Conservation (phyloP, 2,113 vertebrate species). For the Blennius ocellaris region DNA sequence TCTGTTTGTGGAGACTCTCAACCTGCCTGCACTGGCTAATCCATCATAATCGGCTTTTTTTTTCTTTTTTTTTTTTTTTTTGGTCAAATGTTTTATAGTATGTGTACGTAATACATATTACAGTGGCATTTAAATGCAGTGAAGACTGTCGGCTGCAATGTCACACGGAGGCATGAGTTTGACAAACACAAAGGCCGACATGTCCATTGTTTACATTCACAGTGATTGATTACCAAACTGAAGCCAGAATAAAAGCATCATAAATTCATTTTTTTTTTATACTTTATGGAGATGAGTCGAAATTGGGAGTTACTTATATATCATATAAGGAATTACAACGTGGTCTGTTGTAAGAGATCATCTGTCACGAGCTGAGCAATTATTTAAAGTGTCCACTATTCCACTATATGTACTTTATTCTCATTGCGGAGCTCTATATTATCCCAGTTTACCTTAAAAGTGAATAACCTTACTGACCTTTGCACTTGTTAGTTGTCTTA, state of each 20-base stretch:
- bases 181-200: slow-evolving; percentile 24
- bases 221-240: slow-evolving; percentile 21
- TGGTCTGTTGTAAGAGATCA: background rate
- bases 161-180: background rate
- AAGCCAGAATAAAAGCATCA: background rate
- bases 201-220: background rate
- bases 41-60: slow-evolving; percentile 42
- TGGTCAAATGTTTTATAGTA: slow-evolving; percentile 5
- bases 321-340: slow-evolving; percentile 12
- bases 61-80: slow-evolving; percentile 41
- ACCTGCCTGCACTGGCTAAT: slow-evolving; percentile 20
- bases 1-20: slow-evolving; percentile 20
- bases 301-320: no score
- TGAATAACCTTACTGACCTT: slow-evolving; percentile 86
- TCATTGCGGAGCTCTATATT: background rate
- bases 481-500: slow-evolving; percentile 99
- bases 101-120: background rate
- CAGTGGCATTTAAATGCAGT: slow-evolving; percentile 4
- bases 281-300: background rate
- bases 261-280: slow-evolving; percentile 37
- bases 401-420: background rate
- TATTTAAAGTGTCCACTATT: no score
- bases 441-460: background rate
- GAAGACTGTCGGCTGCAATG: background rate
- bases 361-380: background rate